A percentile compares a stretch with the other conserved stretches of the same genome.
phyloP scores from a whole-genome alignment of 2,113 vertebrate species.

The Plotosus lineatus region DNA sequence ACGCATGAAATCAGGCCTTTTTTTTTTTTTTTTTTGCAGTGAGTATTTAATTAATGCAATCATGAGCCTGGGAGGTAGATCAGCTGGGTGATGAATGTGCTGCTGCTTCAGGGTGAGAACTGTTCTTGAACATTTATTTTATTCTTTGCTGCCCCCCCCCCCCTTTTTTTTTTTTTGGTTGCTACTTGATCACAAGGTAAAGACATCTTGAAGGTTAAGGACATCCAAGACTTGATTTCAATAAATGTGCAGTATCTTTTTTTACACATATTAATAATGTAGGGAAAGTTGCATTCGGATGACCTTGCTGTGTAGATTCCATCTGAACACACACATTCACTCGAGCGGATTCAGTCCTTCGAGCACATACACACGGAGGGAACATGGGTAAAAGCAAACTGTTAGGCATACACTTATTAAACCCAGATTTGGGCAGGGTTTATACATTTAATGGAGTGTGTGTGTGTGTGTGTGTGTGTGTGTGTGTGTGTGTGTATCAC shows the following conservation, averaged over 20 bases:
- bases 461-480: background rate
- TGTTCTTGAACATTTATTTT: conserved; percentile 28
- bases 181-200: conserved; percentile 37
- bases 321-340: conserved; percentile 34
- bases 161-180: background rate
- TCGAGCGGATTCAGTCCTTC: conserved; percentile 35
- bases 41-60: conserved; percentile 58
- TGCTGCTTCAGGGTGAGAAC: conserved; percentile 42
- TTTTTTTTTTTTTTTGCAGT: too few species aligned
- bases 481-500: background rate
- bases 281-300: conserved; percentile 43
- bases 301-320: conserved; percentile 51
- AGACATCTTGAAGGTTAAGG: conserved; percentile 54
- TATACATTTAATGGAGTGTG: background rate
- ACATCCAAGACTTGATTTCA: conserved; percentile 51
- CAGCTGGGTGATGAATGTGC: conserved; percentile 51
- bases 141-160: background rate
- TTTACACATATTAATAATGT: conserved; percentile 54
- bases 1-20: conserved; percentile 46
- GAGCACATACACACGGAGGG: conserved; percentile 3
- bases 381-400: conserved; percentile 16
- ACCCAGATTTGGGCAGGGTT: background rate
- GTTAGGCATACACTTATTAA: conserved; percentile 19
- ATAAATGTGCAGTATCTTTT: conserved; percentile 41
- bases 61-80: conserved; percentile 51